Base-by-base conservation (phyloP, 2,113 vertebrate genomes). In the Mohoua ochrocephala region DNA sequence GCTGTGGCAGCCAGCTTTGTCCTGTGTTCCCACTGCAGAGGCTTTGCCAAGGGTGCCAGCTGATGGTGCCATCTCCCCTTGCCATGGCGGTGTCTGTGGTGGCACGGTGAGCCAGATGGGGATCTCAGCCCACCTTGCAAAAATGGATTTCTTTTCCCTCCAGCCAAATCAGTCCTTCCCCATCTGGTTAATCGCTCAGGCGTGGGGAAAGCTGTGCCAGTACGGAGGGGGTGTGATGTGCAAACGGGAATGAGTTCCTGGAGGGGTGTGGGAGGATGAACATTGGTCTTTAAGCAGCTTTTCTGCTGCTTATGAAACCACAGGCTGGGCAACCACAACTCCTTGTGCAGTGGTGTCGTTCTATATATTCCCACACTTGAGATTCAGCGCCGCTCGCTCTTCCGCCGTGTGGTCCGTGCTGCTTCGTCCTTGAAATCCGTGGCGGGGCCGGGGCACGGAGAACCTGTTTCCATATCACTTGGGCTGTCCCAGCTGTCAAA, bases 141-240 rank as follows among this genome's bases (percentile, higher is more conserved):
- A 91, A 96, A 84, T 31, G 64, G 39, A 59, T 95, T 88, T 67
- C 50, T 91, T 68, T 68, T 59, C 52, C 80, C 42, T 92, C 27
- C 47, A 93, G 80, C 73, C 91, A 92, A 91, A 91, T 84, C 80
- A 52, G 64, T 63, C 91, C 83, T 93, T 89, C 91, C 91, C 94
- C 68, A 87, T 93, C 93, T 95, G 94, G 86, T 91, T 95, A 93
- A 96, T 96, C 15, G 1, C 60, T 95, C 64, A 95, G 84, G 94
- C 44, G 2, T 92, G 80, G 89, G 86, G 80, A 95, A 69, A 65
- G 83, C 93, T 95, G 79, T 95, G 94, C 94, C 94, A 96, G 94
- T 70, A 77, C 2, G 21, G 93, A 92, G 93, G 47, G 93, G 80
- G 91, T 95, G 95, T 90, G 86, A 93, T 93, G 86, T 75, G 94